A percentile compares a stretch with the other conserved stretches of the same genome.
phyloP scores from a whole-genome alignment of 1,140 invertebrate genomes.

The Hycleus cichorii region DNA sequence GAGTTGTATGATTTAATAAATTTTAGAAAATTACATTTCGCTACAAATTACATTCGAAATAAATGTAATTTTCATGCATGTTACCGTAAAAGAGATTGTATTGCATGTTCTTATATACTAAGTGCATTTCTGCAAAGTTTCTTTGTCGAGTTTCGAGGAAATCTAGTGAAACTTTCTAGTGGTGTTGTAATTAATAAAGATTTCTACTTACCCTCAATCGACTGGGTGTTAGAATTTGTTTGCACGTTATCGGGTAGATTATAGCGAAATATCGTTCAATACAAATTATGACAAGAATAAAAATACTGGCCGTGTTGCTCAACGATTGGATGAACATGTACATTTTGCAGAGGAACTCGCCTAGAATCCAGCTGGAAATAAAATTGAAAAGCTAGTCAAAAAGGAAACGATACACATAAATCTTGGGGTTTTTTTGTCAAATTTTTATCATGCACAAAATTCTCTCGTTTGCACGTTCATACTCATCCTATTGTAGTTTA shows the following conservation, averaged over 20 bases:
- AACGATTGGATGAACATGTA: slow-evolving; percentile 74
- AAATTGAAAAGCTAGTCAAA: not conserved
- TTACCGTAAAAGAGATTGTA: too few relatives aligned
- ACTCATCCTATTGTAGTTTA: too few relatives aligned
- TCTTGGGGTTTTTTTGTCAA: not conserved
- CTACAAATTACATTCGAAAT: too few relatives aligned
- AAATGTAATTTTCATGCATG: too few relatives aligned
- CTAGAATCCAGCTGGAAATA: slow-evolving; percentile 65
- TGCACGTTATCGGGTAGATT: slow-evolving; percentile 72
- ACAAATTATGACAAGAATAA: slow-evolving; percentile 73
- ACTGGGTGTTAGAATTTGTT: slow-evolving; percentile 63
- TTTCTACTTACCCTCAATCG: slow-evolving; percentile 53
- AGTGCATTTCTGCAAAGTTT: too few relatives aligned
- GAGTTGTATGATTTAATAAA: too few relatives aligned
- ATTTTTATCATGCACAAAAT: not conserved
- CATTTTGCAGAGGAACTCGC: slow-evolving; percentile 74
- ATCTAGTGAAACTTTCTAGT: not conserved
- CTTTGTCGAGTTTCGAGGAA: not conserved
- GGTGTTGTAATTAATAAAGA: not conserved
- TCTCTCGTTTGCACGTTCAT: too few relatives aligned
- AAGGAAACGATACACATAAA: not conserved
- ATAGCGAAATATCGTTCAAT: slow-evolving; percentile 78
- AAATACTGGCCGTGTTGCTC: slow-evolving; percentile 74
- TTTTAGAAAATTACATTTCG: too few relatives aligned
- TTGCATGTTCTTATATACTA: too few relatives aligned